These are phyloP conservation scores for Lycia hirtaria DNA, from an alignment of 2,888 invertebrate species.

Conservation along the genomic window DNA sequence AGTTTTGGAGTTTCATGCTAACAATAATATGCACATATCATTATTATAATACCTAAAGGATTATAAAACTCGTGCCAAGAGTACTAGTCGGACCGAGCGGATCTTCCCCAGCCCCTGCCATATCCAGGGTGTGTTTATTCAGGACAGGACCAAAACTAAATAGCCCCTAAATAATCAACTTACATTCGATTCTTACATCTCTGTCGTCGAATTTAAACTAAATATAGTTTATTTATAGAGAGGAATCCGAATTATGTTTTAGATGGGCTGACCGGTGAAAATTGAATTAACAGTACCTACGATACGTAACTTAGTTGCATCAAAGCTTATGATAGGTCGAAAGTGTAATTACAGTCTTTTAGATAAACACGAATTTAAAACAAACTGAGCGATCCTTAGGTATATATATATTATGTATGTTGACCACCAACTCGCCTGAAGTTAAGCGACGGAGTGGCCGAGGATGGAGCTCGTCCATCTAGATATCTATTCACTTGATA, in stretches of 20 bases:
- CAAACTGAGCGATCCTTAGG: too few relatives aligned
- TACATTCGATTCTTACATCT: slow-evolving; percentile 25
- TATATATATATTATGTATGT: too few relatives aligned
- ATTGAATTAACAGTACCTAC: not conserved
- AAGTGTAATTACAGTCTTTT: too few relatives aligned
- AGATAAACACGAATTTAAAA: too few relatives aligned
- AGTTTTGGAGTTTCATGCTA: not conserved
- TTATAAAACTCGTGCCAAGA: not conserved
- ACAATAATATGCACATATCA: not conserved
- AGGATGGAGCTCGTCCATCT: not conserved
- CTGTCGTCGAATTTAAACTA: slow-evolving; percentile 14
- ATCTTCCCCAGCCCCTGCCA: not conserved
- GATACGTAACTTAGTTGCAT: too few relatives aligned
- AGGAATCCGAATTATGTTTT: not conserved
- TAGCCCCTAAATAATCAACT: slow-evolving; percentile 23
- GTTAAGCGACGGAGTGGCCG: not conserved
- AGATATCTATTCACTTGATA: not conserved
- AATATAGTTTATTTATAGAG: slow-evolving; percentile 16
- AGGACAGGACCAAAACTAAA: slow-evolving; percentile 29
- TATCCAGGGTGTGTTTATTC: slow-evolving; percentile 24
- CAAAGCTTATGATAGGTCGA: too few relatives aligned
- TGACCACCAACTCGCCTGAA: not conserved
- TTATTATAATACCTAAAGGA: not conserved
- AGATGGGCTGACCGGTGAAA: not conserved
- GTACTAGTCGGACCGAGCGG: not conserved